Evolutionary conservation across 2,113 vertebrate species (phyloP), one percentile per base, ranked within the genome.

Genomic region (Gymnarchus niloticus): DNA sequence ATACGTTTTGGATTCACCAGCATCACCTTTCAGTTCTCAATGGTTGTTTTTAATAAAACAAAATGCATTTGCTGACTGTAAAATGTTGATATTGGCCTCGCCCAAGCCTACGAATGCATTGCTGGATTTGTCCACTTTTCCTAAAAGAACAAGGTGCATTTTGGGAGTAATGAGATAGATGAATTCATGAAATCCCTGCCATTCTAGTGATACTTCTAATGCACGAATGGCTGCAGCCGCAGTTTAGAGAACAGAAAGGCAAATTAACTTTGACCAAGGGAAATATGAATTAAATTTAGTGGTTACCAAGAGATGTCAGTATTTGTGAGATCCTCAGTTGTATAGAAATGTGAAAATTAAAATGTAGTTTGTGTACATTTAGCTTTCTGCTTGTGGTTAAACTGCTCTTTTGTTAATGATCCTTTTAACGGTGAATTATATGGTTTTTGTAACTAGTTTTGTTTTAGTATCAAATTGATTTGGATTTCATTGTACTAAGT

Each of bases 401-500:
- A 33, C 65, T 37, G n/a, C 61, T 37, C 7, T 52, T 56, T 33
- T 56, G 28, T 33, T 33, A 69, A 12, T 77, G 14, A 76, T 52
- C 65, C 37, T 85, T 77, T 37, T 51, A 76, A 85, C 84, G 54
- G 84, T 85, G 84, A 85, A 85, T 76, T 76, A 21, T 76, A 85
- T 84, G 57, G 57, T 73, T 73, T 84, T 84, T 28, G 51, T 85
- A 52, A 46, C 54, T 52, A 81, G 69, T n/a, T 44, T 49, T 44
- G 17, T 86, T 46, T 46, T 46, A 86, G 5, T n/a, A 81, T 49
- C 76, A 86, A 51, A 6, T 46, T 48, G n/a, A 28, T 83, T 28
- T 89, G 78, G 83, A 81, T 59, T 86, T 87, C 78, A 85, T 86
- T 89, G 76, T 86, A 89, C 78, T 90, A 87, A 90, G 77, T 61